phyloP scores from a whole-genome alignment of 2,888 invertebrate genomes.

The Meta bourneti region DNA sequence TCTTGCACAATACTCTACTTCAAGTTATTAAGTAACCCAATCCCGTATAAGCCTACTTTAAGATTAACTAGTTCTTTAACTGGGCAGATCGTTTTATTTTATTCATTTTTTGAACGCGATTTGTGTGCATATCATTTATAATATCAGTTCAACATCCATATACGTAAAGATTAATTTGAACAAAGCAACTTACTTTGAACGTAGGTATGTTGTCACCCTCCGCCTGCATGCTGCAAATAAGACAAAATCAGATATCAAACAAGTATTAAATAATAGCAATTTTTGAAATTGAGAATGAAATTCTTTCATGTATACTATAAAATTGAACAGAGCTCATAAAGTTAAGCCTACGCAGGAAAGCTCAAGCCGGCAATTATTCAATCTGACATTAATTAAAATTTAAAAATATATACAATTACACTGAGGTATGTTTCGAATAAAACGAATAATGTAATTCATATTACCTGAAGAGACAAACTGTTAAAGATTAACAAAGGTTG shows the following conservation, averaged over 20 bases:
- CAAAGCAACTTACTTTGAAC: slow-evolving; percentile 80
- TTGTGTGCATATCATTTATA: too few species aligned
- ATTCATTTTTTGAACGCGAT: too few species aligned
- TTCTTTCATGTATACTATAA: not conserved
- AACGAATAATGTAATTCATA: not conserved
- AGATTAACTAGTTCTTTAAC: too few species aligned
- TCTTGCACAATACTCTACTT: too few species aligned
- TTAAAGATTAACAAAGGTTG: slow-evolving; percentile 40
- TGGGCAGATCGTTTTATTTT: too few species aligned
- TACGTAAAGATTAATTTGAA: too few species aligned
- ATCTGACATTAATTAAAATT: not conserved
- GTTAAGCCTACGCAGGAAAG: slow-evolving; percentile 25
- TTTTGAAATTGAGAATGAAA: too few species aligned
- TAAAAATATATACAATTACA: not conserved
- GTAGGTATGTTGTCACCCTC: slow-evolving; percentile 89
- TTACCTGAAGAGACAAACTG: slow-evolving; percentile 19
- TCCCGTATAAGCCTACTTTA: too few species aligned
- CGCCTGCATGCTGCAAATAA: slow-evolving; percentile 58
- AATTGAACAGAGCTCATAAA: not conserved
- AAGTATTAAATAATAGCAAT: too few species aligned
- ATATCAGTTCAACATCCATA: too few species aligned
- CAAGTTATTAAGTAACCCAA: too few species aligned
- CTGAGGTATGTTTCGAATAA: not conserved
- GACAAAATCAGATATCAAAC: not conserved
- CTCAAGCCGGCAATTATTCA: not conserved